Evolutionary conservation across 1,140 invertebrate genomes (phyloP), one percentile per base, ranked within the genome.

Genomic region (Drosophila triauraria): DNA sequence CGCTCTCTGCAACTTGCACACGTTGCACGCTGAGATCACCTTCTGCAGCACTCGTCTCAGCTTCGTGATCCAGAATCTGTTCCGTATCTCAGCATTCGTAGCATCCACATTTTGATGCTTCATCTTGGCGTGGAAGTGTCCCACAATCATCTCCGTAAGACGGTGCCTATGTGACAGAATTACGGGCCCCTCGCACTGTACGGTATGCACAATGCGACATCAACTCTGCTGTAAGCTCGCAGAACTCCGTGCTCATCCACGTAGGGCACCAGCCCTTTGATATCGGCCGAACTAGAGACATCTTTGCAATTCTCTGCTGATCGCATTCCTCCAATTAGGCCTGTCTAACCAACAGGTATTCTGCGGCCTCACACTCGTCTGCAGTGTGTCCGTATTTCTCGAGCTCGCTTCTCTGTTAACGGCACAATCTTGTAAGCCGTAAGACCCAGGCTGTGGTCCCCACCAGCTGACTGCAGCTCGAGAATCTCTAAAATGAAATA

Each of bases 91-190:
- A 2, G 20, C n/a, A 2, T 51, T 44, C 2, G 58, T 62, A 0
- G 40, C 32, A 15, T 61, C 23, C 7, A 30, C 23, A 12, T 57
- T 71, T n/a, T 56, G n/a, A 40, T 50, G 68, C n/a, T 12, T 30
- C 25, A 48, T 64, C 32, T 17, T 57, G 17, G 10, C 27, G 15
- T 57, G 68, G 25, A 30, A 38, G 17, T 60, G 56, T 7, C 1
- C 4, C 10, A 59, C 46, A 10, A 68, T 44, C 44, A 54, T 17
- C 38, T 27, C 40, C 10, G 40, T 44, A 23, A 54, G 40, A 20
- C n/a, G 15, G 27, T 54, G 50, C 13, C 40, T 12, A 1, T 64
- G 48, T 64, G 61, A 64, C 32, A 56, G 13, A 15, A 50, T 48
- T 2, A 56, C 5, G 15, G 3, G 23, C 8, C 23, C 23, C 47